Conservation (phyloP, 2,113 vertebrate species). For the Melanerpes aurifrons region DNA sequence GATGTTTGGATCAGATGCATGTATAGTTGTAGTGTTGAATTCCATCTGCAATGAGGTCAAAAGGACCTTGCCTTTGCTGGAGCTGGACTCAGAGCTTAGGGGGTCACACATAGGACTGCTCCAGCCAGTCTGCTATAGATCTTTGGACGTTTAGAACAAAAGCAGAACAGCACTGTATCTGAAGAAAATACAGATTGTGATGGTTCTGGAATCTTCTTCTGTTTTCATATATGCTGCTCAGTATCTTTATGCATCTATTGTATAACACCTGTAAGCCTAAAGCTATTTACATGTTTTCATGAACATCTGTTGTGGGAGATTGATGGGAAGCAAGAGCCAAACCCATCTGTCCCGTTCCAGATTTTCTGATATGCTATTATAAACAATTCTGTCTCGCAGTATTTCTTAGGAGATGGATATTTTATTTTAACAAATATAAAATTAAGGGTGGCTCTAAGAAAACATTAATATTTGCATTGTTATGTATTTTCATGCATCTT, state of each 20-base stretch:
- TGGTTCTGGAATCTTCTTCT: constrained; percentile 42
- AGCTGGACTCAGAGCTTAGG: neutral
- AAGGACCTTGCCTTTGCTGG: neutral
- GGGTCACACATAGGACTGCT: neutral
- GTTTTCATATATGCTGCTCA: constrained; percentile 62
- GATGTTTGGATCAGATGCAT: neutral
- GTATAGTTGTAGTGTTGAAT: neutral
- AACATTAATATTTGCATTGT: neutral
- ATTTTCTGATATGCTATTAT: neutral
- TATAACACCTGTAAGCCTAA: neutral
- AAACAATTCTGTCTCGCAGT: neutral
- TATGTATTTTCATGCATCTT: neutral
- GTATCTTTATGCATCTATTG: neutral
- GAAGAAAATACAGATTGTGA: constrained; percentile 58
- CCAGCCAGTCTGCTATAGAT: neutral
- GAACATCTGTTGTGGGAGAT: neutral
- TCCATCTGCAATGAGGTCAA: neutral
- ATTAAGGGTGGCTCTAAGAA: neutral
- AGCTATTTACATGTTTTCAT: neutral
- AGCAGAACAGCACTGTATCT: constrained; percentile 50
- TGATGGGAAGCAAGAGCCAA: neutral
- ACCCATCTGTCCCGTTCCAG: neutral
- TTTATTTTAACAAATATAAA: neutral
- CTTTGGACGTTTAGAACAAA: constrained; percentile 18
- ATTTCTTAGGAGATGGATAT: neutral